Evolutionary conservation across 2,113 vertebrate species (phyloP).

Genomic region (Thamnaconus septentrionalis): DNA sequence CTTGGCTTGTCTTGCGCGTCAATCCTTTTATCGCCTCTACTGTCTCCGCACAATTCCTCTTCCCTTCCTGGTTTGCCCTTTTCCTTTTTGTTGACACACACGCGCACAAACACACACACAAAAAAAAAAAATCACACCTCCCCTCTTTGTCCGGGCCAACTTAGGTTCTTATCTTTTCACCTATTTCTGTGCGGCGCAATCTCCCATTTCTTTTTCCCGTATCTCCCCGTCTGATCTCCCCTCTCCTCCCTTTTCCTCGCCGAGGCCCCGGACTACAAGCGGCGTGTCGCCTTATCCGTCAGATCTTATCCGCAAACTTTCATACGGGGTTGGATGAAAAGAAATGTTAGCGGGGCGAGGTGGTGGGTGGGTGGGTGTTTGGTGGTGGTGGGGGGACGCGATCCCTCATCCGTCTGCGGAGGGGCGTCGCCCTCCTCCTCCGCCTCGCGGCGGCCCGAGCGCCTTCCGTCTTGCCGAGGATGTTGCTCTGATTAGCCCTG

Average conservation of each 20-base stretch:
- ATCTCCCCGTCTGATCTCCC: slow-evolving; percentile 47
- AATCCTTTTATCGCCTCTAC: slow-evolving; percentile 22
- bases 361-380: neutral
- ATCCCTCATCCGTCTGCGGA: slow-evolving; percentile 47
- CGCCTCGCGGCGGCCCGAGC: slow-evolving; percentile 18
- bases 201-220: slow-evolving; percentile 37
- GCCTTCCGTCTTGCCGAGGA: slow-evolving; percentile 19
- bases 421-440: slow-evolving; percentile 11
- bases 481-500: slow-evolving; percentile 58
- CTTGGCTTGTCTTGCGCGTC: slow-evolving; percentile 26
- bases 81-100: slow-evolving; percentile 14
- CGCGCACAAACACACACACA: too few species aligned
- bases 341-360: slow-evolving; percentile 6
- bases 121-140: slow-evolving; percentile 19
- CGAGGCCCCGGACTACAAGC: slow-evolving; percentile 41
- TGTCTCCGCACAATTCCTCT: slow-evolving; percentile 16
- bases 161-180: slow-evolving; percentile 54
- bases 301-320: slow-evolving; percentile 62
- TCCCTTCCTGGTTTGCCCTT: slow-evolving; percentile 11
- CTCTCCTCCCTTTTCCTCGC: slow-evolving; percentile 25
- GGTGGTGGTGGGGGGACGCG: slow-evolving; percentile 10
- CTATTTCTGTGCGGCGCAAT: slow-evolving; percentile 36
- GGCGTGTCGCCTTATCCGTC: slow-evolving; percentile 50
- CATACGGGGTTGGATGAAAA: slow-evolving; percentile 49
- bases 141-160: slow-evolving; percentile 45